These are phyloP conservation scores for Dallia pectoralis DNA, from an alignment of 2,797 vertebrate species.

Conservation along the genomic window DNA sequence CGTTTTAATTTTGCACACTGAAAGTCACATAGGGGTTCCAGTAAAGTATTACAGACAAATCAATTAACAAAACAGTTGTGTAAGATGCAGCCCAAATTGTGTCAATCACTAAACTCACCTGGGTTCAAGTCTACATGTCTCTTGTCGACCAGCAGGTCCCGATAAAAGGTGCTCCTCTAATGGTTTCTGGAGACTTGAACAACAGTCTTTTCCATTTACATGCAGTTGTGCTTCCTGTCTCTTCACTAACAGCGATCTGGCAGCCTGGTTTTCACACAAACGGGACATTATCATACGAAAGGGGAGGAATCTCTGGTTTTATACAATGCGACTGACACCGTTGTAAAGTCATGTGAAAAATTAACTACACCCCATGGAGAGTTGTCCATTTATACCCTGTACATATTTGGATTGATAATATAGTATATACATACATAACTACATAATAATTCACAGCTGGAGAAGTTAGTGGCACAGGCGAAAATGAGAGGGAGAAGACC, in stretches of 20 bases:
- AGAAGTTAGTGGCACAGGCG: too few species aligned
- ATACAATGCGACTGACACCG: too few species aligned
- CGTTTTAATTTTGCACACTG: background rate
- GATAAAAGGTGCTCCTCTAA: constrained; percentile 8
- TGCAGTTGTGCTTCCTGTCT: constrained; percentile 13
- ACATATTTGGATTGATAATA: too few species aligned
- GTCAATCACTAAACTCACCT: constrained; percentile 4
- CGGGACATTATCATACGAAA: background rate
- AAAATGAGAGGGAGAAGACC: too few species aligned
- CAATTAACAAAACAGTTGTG: constrained; percentile 6
- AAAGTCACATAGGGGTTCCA: constrained; percentile 18
- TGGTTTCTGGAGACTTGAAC: background rate
- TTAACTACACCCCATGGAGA: too few species aligned
- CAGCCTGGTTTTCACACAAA: constrained; percentile 49
- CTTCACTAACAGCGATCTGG: constrained; percentile 36
- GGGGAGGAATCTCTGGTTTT: background rate
- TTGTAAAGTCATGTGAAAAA: too few species aligned
- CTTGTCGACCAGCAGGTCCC: background rate
- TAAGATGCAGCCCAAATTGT: background rate
- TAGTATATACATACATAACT: too few species aligned
- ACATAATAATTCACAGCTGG: too few species aligned
- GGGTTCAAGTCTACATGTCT: background rate
- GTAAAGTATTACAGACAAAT: background rate
- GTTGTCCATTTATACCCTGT: too few species aligned
- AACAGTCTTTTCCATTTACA: background rate